These are phyloP conservation scores for Protonibea diacanthus DNA, from an alignment of 2,797 vertebrate genomes.

Conservation along the genomic window DNA sequence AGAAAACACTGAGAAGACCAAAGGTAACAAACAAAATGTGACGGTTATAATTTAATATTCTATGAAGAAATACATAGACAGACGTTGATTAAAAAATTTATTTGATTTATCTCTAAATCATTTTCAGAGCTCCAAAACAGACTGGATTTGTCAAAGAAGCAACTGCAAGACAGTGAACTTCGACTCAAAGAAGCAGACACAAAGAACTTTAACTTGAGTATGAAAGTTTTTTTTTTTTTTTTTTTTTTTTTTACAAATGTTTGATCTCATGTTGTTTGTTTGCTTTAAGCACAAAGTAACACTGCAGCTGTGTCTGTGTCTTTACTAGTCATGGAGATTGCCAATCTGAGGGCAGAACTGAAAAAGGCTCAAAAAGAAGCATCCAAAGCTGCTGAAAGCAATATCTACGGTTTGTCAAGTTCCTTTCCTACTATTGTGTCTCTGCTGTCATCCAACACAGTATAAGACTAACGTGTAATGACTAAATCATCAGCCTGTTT, in stretches of 20 bases:
- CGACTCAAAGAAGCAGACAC: conserved; percentile 17
- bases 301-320: conserved; percentile 26
- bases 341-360: conserved; percentile 44
- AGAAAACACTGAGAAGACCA: not conserved
- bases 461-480: not conserved
- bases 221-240: no score
- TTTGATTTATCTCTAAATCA: not conserved
- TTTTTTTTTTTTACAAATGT: not conserved
- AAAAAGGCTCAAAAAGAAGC: conserved; percentile 3
- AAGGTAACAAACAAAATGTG: conserved; percentile 40
- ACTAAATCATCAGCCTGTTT: not conserved
- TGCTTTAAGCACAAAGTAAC: not conserved
- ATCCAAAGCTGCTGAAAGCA: not conserved
- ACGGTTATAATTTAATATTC: not conserved
- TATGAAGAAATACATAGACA: not conserved
- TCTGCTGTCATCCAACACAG: not conserved
- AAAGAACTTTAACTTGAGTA: conserved; percentile 41
- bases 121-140: conserved; percentile 52
- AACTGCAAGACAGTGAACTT: conserved; percentile 56
- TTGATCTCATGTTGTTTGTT: not conserved
- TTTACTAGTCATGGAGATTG: conserved; percentile 54
- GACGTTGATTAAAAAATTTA: not conserved
- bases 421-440: not conserved
- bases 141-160: conserved; percentile 22
- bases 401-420: conserved; percentile 34